Percentiles rank a stretch among this genome's conserved stretches.
phyloP scores from a whole-genome alignment of 1,140 invertebrate species.

The Drosophila subpulchrella region DNA sequence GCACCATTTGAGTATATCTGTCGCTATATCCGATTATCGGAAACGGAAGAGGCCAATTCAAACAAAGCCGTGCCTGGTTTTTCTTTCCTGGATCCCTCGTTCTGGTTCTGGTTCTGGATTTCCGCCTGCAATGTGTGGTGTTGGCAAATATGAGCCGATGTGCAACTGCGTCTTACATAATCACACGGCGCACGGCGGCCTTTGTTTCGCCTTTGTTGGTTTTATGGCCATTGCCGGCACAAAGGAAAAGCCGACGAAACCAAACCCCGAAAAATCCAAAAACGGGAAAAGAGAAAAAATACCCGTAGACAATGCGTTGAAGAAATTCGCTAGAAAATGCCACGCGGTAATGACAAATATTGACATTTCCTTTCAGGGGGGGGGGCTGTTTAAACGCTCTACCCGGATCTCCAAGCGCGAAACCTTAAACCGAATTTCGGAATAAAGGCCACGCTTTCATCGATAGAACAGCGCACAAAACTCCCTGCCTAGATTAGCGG shows the following conservation, averaged over 20 bases:
- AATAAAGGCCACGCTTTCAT: constrained; percentile 18
- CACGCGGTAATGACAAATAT: constrained; percentile 76
- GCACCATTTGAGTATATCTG: background rate
- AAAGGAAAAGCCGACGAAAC: constrained; percentile 38
- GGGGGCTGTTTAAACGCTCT: background rate
- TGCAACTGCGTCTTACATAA: constrained; percentile 49
- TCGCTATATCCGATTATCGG: constrained; percentile 17
- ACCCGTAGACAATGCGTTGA: constrained; percentile 35
- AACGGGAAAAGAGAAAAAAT: constrained; percentile 9
- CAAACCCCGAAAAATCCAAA: background rate
- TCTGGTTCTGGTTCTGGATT: constrained; percentile 8
- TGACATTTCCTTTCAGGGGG: constrained; percentile 57
- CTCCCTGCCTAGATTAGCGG: constrained; percentile 26
- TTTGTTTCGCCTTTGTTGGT: constrained; percentile 49
- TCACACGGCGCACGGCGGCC: constrained; percentile 27
- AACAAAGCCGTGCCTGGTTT: constrained; percentile 12
- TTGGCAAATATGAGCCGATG: constrained; percentile 23
- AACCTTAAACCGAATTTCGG: constrained; percentile 4
- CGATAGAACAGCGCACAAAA: constrained; percentile 24
- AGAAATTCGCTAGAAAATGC: constrained; percentile 73
- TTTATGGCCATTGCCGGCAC: constrained; percentile 20
- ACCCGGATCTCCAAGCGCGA: constrained; percentile 6
- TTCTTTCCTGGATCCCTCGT: background rate
- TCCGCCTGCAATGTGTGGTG: constrained; percentile 19
- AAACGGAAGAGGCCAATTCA: constrained; percentile 28